A percentile compares a stretch with the other conserved stretches of the same genome.
phyloP scores from a whole-genome alignment of 2,113 vertebrate species.

The Pluvialis apricaria region DNA sequence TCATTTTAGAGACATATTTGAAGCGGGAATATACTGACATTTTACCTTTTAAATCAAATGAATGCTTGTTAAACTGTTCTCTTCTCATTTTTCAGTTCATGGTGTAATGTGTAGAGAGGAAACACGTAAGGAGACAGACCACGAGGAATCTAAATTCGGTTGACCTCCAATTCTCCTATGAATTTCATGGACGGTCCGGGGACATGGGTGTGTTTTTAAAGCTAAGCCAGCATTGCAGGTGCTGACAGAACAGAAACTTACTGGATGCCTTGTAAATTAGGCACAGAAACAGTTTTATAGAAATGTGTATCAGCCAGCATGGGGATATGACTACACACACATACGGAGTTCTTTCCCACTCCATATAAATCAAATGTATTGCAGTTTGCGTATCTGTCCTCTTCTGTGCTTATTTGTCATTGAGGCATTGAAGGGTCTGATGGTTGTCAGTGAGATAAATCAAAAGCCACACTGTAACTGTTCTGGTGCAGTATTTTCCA shows the following conservation, averaged over 20 bases:
- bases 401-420: background rate
- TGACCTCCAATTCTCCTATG: background rate
- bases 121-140: background rate
- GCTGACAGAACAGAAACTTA: background rate
- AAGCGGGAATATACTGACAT: background rate
- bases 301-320: background rate
- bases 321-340: fast-evolving
- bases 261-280: background rate
- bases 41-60: background rate
- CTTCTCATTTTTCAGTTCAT: background rate
- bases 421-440: background rate
- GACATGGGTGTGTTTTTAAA: background rate
- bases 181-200: background rate
- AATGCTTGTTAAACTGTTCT: background rate
- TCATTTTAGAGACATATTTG: background rate
- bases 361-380: background rate
- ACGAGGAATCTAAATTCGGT: fast-evolving
- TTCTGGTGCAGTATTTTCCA: background rate
- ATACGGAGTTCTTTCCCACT: background rate
- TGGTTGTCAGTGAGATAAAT: background rate
- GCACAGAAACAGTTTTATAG: background rate
- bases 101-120: background rate
- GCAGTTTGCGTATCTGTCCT: background rate
- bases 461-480: background rate
- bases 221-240: background rate